Evolutionary conservation across 2,113 vertebrate species (phyloP).

Genomic region (Nothobranchius furzeri): DNA sequence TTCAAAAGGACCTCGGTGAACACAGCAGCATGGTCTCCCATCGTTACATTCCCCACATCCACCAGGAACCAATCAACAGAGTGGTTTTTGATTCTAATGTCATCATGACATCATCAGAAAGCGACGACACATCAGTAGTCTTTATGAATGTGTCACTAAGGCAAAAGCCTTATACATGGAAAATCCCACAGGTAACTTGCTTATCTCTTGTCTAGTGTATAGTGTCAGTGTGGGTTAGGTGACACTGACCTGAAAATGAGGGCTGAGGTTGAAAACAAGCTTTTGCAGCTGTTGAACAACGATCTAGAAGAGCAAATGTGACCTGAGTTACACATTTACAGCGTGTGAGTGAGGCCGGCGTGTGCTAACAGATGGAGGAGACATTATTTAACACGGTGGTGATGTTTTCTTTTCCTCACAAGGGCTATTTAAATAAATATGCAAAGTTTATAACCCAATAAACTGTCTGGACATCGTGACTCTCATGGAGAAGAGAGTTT

Average conservation of each 20-base stretch:
- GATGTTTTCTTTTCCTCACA: slow-evolving; percentile 38
- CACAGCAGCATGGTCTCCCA: slow-evolving; percentile 51
- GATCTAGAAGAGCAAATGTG: slow-evolving; percentile 5
- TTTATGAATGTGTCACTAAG: slow-evolving; percentile 46
- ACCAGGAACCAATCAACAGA: slow-evolving; percentile 56
- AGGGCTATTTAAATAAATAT: no score
- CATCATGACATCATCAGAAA: slow-evolving; percentile 57
- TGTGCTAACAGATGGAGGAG: slow-evolving; percentile 3
- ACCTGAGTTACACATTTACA: slow-evolving; percentile 3
- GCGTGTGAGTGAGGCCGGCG: not conserved
- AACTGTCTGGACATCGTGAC: slow-evolving; percentile 47
- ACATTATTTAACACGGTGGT: slow-evolving; percentile 53
- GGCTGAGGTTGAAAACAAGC: slow-evolving; percentile 1
- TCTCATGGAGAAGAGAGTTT: no score
- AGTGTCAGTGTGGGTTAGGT: no score
- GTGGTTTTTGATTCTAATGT: slow-evolving; percentile 44
- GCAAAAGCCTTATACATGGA: slow-evolving; percentile 51
- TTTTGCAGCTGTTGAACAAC: not conserved
- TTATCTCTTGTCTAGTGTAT: no score
- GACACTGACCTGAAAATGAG: slow-evolving; percentile 34
- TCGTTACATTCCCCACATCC: slow-evolving; percentile 28
- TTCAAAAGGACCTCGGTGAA: slow-evolving; percentile 46
- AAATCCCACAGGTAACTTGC: slow-evolving; percentile 58
- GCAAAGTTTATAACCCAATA: slow-evolving; percentile 37
- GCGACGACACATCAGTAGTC: slow-evolving; percentile 49